Conservation (phyloP, 1,140 invertebrate species). For the Nomia melanderi region DNA sequence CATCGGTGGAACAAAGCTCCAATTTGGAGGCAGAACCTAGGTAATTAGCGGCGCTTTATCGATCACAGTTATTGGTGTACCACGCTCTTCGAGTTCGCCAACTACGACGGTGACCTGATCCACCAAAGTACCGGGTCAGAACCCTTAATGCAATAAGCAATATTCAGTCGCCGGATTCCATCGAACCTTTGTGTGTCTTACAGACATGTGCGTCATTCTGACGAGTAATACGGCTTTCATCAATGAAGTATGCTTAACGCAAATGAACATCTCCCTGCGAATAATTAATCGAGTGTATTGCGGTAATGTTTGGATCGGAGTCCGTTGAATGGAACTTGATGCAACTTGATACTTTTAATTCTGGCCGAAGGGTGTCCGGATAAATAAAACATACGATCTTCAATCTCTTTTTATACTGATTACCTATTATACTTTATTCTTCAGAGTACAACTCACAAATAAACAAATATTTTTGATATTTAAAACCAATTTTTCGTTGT, state of each 20-base stretch:
- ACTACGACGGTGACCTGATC: constrained; percentile 44
- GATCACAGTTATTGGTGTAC: constrained; percentile 75
- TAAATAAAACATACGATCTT: too few relatives aligned
- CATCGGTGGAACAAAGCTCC: constrained; percentile 73
- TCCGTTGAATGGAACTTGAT: background rate
- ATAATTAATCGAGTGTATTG: background rate
- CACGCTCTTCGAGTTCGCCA: constrained; percentile 58
- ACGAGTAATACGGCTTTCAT: background rate
- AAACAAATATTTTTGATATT: too few relatives aligned
- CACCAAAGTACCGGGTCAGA: constrained; percentile 52
- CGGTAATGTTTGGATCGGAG: background rate
- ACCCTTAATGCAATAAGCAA: constrained; percentile 62
- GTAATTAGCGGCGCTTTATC: constrained; percentile 77
- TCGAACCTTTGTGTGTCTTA: constrained; percentile 37
- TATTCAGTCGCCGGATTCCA: constrained; percentile 45
- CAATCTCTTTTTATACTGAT: too few relatives aligned
- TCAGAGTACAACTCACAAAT: too few relatives aligned
- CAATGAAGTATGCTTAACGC: background rate
- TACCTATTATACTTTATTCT: too few relatives aligned
- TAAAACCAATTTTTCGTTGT: too few relatives aligned
- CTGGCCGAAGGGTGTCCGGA: too few relatives aligned
- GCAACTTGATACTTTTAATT: background rate
- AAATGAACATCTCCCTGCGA: background rate
- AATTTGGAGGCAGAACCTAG: constrained; percentile 72
- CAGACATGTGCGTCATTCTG: background rate